Base-by-base conservation (phyloP, 2,888 invertebrate species). In the Ceratothoa steindachneri region DNA sequence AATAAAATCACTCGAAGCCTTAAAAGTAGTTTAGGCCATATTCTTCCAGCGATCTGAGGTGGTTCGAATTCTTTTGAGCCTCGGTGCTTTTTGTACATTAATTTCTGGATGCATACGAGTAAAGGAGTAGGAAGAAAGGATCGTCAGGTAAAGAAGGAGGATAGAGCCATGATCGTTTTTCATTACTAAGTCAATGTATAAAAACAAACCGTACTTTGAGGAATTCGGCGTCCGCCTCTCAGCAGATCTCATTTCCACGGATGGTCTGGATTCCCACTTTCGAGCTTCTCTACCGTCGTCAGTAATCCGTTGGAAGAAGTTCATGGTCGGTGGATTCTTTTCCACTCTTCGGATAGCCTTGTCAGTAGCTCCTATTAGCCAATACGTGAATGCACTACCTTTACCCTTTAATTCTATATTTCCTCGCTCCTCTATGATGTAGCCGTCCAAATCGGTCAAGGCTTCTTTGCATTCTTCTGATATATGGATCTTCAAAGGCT, bases 361-460 rank as follows among this genome's bases (percentile, higher is more conserved):
- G 2, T 52, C 55, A 7, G 66, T 73, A n/a, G 75, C 89, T 0
- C 89, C 89, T 0, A 88, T 84, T 0, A 91, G 84, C 91, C 91
- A 91, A 85, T 89, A 41, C 9, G 19, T 60, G 9, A 73, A 66
- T 19, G 91, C 90, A 78, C 90, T 89, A 1, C 91, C 91, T 85
- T 91, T 91, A 0, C 91, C 91, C 90, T 93, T 92, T 67, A 92
- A 90, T 80, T 88, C 89, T 28, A 89, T 87, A 12, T 91, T 83
- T 0, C 92, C 92, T 52, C 92, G 85, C 82, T 92, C 91, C 81
- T 89, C 88, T 78, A 89, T 90, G 69, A 87, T 86, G 83, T 90
- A 93, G 0, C 91, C 91, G 0, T 91, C 91, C 9, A 91, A 86
- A 80, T 88, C 87, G 78, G 89, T 88, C 51, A 93, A 84, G 64